These are phyloP conservation scores for Anastrepha obliqua DNA, from an alignment of 1,140 invertebrate species.

Conservation along the genomic window DNA sequence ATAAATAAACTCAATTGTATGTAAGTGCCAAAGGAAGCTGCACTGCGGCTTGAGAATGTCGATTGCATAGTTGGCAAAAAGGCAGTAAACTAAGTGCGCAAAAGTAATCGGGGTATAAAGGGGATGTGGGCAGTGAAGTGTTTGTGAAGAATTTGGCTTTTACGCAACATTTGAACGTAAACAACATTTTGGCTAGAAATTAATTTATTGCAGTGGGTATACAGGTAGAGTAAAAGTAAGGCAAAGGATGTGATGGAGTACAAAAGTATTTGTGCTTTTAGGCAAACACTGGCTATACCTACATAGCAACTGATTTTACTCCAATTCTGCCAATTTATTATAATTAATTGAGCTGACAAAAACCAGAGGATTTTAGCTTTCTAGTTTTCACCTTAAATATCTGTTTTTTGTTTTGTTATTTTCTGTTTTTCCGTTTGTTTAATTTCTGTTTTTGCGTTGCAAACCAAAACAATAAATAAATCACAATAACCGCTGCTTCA, in stretches of 20 bases:
- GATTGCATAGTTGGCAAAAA: neutral
- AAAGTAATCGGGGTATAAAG: no score
- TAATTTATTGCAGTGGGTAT: slow-evolving; percentile 38
- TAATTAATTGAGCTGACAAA: slow-evolving; percentile 26
- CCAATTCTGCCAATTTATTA: slow-evolving; percentile 17
- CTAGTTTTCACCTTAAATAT: neutral
- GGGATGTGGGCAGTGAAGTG: neutral
- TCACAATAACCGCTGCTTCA: neutral
- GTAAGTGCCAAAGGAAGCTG: slow-evolving; percentile 29
- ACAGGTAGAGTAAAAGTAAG: neutral
- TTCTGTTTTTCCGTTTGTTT: no score
- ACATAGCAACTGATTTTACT: neutral
- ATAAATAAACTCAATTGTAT: slow-evolving; percentile 49
- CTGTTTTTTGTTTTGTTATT: neutral
- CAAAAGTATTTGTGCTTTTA: no score
- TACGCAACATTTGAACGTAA: slow-evolving; percentile 41
- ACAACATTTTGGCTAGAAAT: slow-evolving; percentile 8
- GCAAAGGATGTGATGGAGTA: no score
- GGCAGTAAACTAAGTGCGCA: neutral
- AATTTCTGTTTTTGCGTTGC: neutral
- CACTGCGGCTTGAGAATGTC: slow-evolving; percentile 33
- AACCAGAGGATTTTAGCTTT: neutral
- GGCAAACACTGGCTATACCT: no score
- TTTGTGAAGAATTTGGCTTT: slow-evolving; percentile 24
- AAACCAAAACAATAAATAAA: neutral